phyloP scores from a whole-genome alignment of 2,888 invertebrate species.

The Sisyra terminalis region DNA sequence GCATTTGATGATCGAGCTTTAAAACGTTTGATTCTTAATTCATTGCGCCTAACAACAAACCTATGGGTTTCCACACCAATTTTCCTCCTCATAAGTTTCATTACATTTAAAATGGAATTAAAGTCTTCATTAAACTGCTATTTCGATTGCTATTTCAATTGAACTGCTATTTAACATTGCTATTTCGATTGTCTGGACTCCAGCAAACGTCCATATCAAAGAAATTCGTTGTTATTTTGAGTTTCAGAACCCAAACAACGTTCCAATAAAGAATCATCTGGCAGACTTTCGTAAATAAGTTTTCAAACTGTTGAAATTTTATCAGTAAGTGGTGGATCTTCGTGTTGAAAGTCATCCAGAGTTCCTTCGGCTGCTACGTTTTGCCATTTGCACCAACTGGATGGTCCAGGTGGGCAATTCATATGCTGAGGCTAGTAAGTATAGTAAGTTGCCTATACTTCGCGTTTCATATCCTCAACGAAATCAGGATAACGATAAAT shows the following conservation, averaged over 20 bases:
- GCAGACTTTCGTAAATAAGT: background rate
- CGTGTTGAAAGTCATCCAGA: background rate
- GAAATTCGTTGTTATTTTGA: conserved; percentile 11
- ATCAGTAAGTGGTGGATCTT: background rate
- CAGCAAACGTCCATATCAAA: conserved; percentile 10
- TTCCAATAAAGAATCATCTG: background rate
- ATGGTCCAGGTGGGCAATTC: conserved; percentile 15
- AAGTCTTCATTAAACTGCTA: too few relatives aligned
- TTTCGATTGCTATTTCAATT: too few relatives aligned
- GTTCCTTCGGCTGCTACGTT: conserved; percentile 7
- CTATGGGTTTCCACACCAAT: conserved; percentile 7
- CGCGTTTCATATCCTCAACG: conserved; percentile 12
- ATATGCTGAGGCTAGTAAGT: conserved; percentile 18
- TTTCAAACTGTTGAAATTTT: background rate
- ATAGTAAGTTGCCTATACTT: conserved; percentile 12
- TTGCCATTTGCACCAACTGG: conserved; percentile 13
- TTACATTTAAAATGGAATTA: conserved; percentile 7
- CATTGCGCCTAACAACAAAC: conserved; percentile 1
- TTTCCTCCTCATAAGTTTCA: conserved; percentile 6
- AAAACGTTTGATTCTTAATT: conserved; percentile 8
- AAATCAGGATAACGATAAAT: conserved; percentile 8
- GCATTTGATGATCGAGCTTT: conserved; percentile 9
- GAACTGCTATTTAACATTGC: background rate
- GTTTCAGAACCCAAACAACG: conserved; percentile 9
- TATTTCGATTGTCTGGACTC: background rate